Evolutionary conservation across 1,140 invertebrate species (phyloP).

Genomic region (Aphidius ervi): DNA sequence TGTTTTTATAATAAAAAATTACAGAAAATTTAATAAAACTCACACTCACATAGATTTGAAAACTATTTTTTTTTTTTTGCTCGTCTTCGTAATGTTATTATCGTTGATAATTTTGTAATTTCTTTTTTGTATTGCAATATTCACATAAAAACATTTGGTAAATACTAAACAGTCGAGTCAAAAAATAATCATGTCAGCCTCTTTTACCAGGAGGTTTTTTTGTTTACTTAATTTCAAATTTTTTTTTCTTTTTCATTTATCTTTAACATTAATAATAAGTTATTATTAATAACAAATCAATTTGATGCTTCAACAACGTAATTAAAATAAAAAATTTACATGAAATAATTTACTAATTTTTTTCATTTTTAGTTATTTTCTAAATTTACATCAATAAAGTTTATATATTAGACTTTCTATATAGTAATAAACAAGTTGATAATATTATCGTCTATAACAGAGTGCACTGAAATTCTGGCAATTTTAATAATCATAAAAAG

Average conservation of each 20-base stretch:
- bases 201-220: slow-evolving; percentile 29
- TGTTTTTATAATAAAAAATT: too few species aligned
- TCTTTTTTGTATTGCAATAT: slow-evolving; percentile 37
- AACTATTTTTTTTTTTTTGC: slow-evolving; percentile 2
- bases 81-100: slow-evolving; percentile 21
- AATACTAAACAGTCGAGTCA: slow-evolving; percentile 47
- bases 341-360: not conserved
- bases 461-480: slow-evolving; percentile 33
- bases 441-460: slow-evolving; percentile 30
- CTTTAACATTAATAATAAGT: too few species aligned
- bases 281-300: too few species aligned
- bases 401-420: not conserved
- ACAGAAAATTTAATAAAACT: too few species aligned
- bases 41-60: too few species aligned
- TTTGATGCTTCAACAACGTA: too few species aligned
- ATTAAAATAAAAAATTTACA: too few species aligned
- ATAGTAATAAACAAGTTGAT: not conserved
- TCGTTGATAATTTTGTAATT: slow-evolving; percentile 6
- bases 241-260: slow-evolving; percentile 17
- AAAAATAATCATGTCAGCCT: slow-evolving; percentile 48
- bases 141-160: slow-evolving; percentile 46
- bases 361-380: not conserved
- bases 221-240: not conserved
- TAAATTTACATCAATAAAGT: not conserved
- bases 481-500: slow-evolving; percentile 26